Evolutionary conservation across 2,797 vertebrate species (phyloP), one percentile per base, ranked within the genome.

Genomic region (Epinephelus awoara): DNA sequence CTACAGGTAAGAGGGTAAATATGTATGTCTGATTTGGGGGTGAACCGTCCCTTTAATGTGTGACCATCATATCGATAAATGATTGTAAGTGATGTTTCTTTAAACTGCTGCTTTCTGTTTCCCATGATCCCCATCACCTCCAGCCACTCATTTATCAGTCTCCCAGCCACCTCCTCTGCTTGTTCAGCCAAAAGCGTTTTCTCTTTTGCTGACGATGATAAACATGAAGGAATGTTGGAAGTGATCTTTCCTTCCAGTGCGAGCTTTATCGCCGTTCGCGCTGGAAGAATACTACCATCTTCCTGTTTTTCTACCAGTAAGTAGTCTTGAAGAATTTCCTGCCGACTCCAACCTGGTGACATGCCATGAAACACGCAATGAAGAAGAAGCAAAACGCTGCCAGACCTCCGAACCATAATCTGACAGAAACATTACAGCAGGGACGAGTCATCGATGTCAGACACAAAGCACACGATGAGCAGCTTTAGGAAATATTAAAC

Each of bases 271-370:
- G 2, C 57, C 6, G n/a, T 70, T 54, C 11, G 0, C 27, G 17
- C 66, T 72, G 51, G 69, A 77, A 63, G 65, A 80, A 83, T 57
- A 85, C 44, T 42, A 62, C 55, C 12, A 75, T 59, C 72, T 90
- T 86, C 86, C 81, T 84, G 83, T 85, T 87, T 79, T 80, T 73
- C 46, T 72, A 73, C 65, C 73, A 62, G 72, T 71, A 63, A 58
- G 71, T 67, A 72, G 11, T 54, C 66, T 52, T 75, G 5, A 73
- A 79, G 46, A 85, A 88, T 75, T 63, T 85, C 81, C 80, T 76
- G 63, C 27, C 56, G 18, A 66, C 63, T 42, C n/a, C 34, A 77
- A 72, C n/a, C 44, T 66, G 57, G 46, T 65, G 58, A 75, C 15
- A 23, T 50, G 64, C 18, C 47, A 72, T 59, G 3, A 73, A 82